Evolutionary conservation across 2,797 vertebrate genomes (phyloP), one percentile per base, ranked within the genome.

Genomic region (Scomberomorus guttatus): DNA sequence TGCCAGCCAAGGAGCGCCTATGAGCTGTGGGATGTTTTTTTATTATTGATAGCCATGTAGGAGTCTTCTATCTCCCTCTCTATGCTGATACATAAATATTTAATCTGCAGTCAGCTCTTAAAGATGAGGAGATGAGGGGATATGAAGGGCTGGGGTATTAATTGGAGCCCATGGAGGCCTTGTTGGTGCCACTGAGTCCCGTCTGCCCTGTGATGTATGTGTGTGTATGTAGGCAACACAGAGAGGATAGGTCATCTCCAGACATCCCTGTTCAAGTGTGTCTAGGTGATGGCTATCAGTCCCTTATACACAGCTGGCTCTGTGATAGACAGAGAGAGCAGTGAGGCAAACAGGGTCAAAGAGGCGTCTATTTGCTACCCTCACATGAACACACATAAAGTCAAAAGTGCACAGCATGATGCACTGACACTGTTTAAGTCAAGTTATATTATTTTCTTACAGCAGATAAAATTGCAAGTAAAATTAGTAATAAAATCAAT

Each of bases 21-120:
- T 73, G 82, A 89, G 81, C 84, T 62, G 56, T 79, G 88, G 86
- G 78, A 82, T 90, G 63, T 84, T 82, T 76, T 89, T 86, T 89
- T 93, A 85, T 93, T 93, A 93, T 94, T 92, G 91, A 94, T 93
- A 88, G 75, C 83, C 75, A 67, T 80, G 85, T 86, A 88, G 90
- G 90, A 92, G 90, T 90, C 90, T 82, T 87, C 77, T 88, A 46
- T 92, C 72, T 80, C 79, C 66, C 71, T 89, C 72, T 91, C 83
- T 80, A 39, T 86, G 90, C 89, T 75, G 78, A 78, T 58, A 73
- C 91, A 95, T 95, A 82, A 95, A 95, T 96, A 95, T 95, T 95
- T 96, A 94, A 95, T 95, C 86, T 85, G 81, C 80, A 90, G 87
- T 83, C 91, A 85, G 89, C 90, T 91, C 90, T 93, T 93, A 92